phyloP scores from a whole-genome alignment of 2,797 vertebrate species.

The Esox masquinongy region DNA sequence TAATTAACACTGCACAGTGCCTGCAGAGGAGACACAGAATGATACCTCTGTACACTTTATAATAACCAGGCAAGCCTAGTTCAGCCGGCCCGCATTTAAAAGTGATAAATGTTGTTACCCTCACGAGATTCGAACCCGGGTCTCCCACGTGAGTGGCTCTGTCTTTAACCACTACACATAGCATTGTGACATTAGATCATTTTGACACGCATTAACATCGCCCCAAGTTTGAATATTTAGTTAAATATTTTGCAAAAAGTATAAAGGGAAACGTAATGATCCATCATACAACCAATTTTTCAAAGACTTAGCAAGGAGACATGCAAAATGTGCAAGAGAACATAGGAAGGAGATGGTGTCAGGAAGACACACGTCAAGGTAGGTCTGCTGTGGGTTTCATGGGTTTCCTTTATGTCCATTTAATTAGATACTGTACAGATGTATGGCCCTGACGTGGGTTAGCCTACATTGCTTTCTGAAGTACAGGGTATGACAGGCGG shows the following conservation, averaged over 20 bases:
- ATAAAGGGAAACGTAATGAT: background rate
- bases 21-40: background rate
- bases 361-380: background rate
- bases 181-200: no score
- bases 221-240: no score
- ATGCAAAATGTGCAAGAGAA: background rate
- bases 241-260: no score
- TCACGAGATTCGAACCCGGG: no score
- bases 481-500: slow-evolving; percentile 53
- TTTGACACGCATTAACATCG: no score
- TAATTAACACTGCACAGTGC: slow-evolving; percentile 18
- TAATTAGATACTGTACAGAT: slow-evolving; percentile 35
- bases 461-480: slow-evolving; percentile 38
- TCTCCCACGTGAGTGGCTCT: no score
- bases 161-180: no score
- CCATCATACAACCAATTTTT: background rate
- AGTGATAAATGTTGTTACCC: no score
- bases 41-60: slow-evolving; percentile 8
- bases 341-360: background rate
- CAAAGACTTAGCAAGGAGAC: background rate
- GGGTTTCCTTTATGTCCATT: slow-evolving; percentile 34
- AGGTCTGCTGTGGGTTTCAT: slow-evolving; percentile 5
- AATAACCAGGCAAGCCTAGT: no score
- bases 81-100: no score
- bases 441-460: slow-evolving; percentile 27